Evolutionary conservation across 2,113 vertebrate genomes (phyloP), one percentile per base, ranked within the genome.

Genomic region (Trachemys scripta): DNA sequence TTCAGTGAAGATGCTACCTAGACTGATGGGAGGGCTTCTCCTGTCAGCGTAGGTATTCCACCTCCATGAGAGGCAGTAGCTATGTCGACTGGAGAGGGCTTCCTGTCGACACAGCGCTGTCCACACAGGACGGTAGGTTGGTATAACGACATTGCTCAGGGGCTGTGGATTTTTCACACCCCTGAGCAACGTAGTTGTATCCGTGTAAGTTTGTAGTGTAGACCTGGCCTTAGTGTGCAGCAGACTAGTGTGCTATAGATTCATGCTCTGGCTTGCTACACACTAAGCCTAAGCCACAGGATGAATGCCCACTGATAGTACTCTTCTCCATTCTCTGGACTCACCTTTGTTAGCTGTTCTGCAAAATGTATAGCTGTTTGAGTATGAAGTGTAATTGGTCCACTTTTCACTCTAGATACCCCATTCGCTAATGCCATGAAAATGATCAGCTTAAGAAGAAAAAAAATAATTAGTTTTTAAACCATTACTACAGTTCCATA

Each of bases 401-500:
- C 99, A 8, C 98, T 99, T 95, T 99, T 99, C 87, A 99, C 98
- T 97, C 98, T 98, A 92, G 99, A 99, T 22, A 98, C 98, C 25
- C 99, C 99, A 81, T 98, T 99, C 12, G 99, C 99, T 96, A 99
- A 89, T 0, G 99, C 99, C 99, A 99, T 99, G 97, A 99, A 99
- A 98, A 99, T 98, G 92, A 99, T 99, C 75, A 99, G 97, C 99
- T 99, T 96, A 92, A 96, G 82, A 45, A 42, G 38, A 31, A 96
- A 8, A 49, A 42, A 96, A 92, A 38, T 76, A 85, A 94, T 94
- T 13, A 91, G 45, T 53, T 53, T 69, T 22, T 80, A 80, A 88
- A 47, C 3, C 35, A 78, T 65, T 87, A 53, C 59, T 93, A 62
- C 8, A 95, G 80, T 92, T 81, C 53, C 45, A 59, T 3, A 87